Evolutionary conservation across 1,140 invertebrate genomes (phyloP).

Genomic region (Stegodyphus dumicola): DNA sequence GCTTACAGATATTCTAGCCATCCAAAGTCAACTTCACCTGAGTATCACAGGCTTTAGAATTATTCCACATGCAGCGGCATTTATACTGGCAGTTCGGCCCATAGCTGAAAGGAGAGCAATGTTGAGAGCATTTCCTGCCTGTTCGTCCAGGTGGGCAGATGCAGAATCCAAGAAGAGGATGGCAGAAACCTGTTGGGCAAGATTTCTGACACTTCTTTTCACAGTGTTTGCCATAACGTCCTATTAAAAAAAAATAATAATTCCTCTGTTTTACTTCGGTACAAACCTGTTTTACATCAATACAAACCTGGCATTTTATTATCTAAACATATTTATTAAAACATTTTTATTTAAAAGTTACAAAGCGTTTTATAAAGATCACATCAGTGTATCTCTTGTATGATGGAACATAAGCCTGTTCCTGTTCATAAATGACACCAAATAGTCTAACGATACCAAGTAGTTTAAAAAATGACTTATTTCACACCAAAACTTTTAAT

Average conservation of each 20-base stretch:
- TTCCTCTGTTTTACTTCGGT: too few relatives aligned
- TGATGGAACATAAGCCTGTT: too few relatives aligned
- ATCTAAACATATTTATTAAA: neutral
- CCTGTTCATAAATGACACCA: too few relatives aligned
- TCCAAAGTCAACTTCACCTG: constrained; percentile 1
- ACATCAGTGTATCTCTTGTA: too few relatives aligned
- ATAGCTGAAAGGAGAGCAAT: constrained; percentile 2
- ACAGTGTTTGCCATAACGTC: constrained; percentile 32
- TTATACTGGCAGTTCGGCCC: constrained; percentile 29
- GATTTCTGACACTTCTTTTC: constrained; percentile 29
- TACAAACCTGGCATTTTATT: too few relatives aligned
- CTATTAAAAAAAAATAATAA: constrained; percentile 5
- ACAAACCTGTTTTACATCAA: too few relatives aligned
- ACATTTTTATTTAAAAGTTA: too few relatives aligned
- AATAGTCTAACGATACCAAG: too few relatives aligned
- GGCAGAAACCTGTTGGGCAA: constrained; percentile 38
- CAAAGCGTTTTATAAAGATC: too few relatives aligned
- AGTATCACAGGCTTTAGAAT: constrained; percentile 47
- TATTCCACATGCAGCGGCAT: constrained; percentile 50
- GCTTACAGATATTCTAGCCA: too few relatives aligned
- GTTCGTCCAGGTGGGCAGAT: constrained; percentile 30
- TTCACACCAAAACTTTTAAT: too few relatives aligned
- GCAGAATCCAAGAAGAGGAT: constrained; percentile 14
- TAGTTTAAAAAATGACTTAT: too few relatives aligned
- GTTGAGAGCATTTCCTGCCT: constrained; percentile 24